These are phyloP conservation scores for Meloe dianella DNA, from an alignment of 2,888 invertebrate genomes.

Conservation along the genomic window DNA sequence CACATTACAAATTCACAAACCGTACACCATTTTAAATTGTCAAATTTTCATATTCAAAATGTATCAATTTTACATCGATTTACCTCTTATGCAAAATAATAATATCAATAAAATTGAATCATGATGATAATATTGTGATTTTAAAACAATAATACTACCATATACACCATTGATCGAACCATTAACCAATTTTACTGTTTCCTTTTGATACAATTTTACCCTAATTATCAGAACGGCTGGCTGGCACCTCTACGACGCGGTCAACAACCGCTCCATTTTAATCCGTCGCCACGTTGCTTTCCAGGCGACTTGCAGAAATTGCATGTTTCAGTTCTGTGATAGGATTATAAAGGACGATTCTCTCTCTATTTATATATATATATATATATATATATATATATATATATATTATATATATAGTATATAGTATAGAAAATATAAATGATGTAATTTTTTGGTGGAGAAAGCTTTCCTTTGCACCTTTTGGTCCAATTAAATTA, in stretches of 20 bases:
- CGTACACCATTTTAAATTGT: constrained; percentile 36
- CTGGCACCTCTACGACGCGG: constrained; percentile 12
- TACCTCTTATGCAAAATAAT: constrained; percentile 4
- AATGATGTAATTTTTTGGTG: neutral
- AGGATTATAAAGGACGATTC: no score
- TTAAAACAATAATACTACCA: neutral
- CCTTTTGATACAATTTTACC: constrained; percentile 28
- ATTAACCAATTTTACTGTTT: constrained; percentile 23
- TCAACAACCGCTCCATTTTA: constrained; percentile 12
- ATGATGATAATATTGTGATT: neutral
- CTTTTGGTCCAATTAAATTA: no score
- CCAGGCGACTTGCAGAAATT: constrained; percentile 7
- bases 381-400: no score
- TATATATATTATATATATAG: no score
- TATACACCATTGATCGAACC: constrained; percentile 25
- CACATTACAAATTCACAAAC: constrained; percentile 52
- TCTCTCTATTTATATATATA: no score
- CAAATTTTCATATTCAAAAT: constrained; percentile 38
- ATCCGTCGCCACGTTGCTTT: constrained; percentile 10
- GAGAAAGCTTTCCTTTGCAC: no score
- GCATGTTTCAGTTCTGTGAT: constrained; percentile 1
- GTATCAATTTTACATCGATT: constrained; percentile 42
- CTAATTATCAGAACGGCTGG: constrained; percentile 16
- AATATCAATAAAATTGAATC: neutral
- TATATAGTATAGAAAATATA: neutral